Percentiles rank a stretch among this genome's conserved stretches.
Evolutionary conservation across 2,113 vertebrate species (phyloP).

Genomic region (Dunckerocampus dactyliophorus): DNA sequence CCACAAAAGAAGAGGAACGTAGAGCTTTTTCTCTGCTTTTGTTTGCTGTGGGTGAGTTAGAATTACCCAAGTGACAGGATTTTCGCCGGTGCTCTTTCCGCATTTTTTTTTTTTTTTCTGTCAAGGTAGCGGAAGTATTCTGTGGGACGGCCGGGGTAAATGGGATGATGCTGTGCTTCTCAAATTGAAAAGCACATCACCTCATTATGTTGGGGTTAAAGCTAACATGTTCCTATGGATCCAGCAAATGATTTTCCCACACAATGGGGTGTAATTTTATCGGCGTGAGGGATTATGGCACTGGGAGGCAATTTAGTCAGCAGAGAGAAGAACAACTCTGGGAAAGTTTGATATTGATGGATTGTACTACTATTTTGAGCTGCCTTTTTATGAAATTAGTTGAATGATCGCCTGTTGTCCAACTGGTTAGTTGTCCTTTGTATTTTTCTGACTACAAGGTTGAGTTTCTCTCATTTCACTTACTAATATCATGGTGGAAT

Average conservation of each 20-base stretch:
- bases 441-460: conserved; percentile 14
- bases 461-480: conserved; percentile 20
- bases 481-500: conserved; percentile 1
- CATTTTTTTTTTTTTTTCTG: conserved; percentile 42
- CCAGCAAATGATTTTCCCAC: conserved; percentile 63
- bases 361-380: conserved; percentile 51
- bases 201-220: conserved; percentile 48
- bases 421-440: conserved; percentile 6
- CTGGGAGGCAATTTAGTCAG: conserved; percentile 57
- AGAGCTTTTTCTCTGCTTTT: conserved; percentile 62
- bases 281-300: conserved; percentile 59
- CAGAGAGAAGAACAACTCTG: conserved; percentile 51
- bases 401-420: neutral
- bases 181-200: conserved; percentile 45
- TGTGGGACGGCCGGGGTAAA: conserved; percentile 39
- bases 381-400: neutral
- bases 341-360: conserved; percentile 52
- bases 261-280: conserved; percentile 66
- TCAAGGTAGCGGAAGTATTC: conserved; percentile 46
- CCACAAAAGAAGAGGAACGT: conserved; percentile 56
- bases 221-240: conserved; percentile 47
- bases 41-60: conserved; percentile 59
- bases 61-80: conserved; percentile 65
- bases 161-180: conserved; percentile 44
- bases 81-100: conserved; percentile 45